phyloP scores from a whole-genome alignment of 2,797 vertebrate species.

The Falco berigora region DNA sequence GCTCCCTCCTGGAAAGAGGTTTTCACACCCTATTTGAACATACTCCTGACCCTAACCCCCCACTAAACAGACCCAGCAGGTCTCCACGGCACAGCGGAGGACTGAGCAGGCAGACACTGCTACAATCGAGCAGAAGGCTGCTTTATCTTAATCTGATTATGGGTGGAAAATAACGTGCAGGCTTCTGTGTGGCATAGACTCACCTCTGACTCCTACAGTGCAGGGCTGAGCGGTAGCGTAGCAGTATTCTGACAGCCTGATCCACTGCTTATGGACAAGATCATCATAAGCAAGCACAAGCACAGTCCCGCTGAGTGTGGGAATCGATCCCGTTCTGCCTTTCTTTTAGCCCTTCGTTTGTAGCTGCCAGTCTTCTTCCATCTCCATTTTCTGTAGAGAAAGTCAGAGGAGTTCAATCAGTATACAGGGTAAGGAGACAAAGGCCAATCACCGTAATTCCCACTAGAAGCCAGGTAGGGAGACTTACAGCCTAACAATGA shows the following conservation, averaged over 20 bases:
- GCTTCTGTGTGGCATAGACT: not conserved
- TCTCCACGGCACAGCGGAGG: not conserved
- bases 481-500: not conserved
- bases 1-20: not conserved
- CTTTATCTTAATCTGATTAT: not conserved
- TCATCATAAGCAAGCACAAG: accelerated
- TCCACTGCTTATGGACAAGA: not conserved
- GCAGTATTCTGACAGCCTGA: not conserved
- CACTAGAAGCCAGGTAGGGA: not conserved
- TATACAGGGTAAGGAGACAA: not conserved
- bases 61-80: not conserved
- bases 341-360: not conserved
- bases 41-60: not conserved
- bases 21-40: not conserved
- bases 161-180: not conserved
- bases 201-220: not conserved
- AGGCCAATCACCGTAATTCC: not conserved
- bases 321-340: not conserved
- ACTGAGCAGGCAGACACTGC: not conserved
- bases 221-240: not conserved
- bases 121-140: not conserved
- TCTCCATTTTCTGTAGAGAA: not conserved
- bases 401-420: not conserved
- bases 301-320: not conserved
- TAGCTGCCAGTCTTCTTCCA: not conserved